Evolutionary conservation across 2,797 vertebrate genomes (phyloP), one percentile per base, ranked within the genome.

Genomic region (Sebastes minor): DNA sequence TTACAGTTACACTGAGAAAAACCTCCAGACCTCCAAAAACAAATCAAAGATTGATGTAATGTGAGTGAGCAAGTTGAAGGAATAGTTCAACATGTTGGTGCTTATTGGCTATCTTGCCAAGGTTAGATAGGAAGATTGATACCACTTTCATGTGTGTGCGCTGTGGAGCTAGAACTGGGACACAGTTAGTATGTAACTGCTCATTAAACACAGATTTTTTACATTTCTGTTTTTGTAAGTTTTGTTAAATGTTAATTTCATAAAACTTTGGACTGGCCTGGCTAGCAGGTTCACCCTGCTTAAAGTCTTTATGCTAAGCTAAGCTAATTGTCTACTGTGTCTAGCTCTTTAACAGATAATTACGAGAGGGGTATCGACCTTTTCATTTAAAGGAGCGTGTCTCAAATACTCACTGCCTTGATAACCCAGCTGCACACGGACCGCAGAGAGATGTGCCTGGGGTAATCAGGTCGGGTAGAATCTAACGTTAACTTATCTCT

Each of bases 371-470:
- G 28, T 16, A 60, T 20, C 18, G 0, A 32, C 10, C 18, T n/a
- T n/a, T 20, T 7, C 16, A 60, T 60, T 60, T 30, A 49, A 20
- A 49, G 46, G 46, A 49, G 46, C 16, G 42, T 46, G 7, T 20
- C 18, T 49, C 42, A 49, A 49, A 8, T 49, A 49, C 42, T 49
- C 42, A 0, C 42, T 49, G 42, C 42, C 46, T 49, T 20, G 16
- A 49, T 49, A 49, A 49, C 46, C 46, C 46, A 49, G 46, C 46
- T 49, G 46, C 0, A 49, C 18, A 49, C 18, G 18, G 46, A 49
- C 46, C 46, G 0, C 18, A 49, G 18, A 49, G 18, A 20, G 46
- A 49, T 49, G 46, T 49, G 0, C 0, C 18, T 0, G 18, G 18
- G 46, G 3, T 49, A 20, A 20, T 49, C 46, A 20, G 46, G 3